Percentiles rank a stretch among this genome's conserved stretches.
Evolutionary conservation across 2,888 invertebrate genomes (phyloP).

Genomic region (Drosophila yooni): DNA sequence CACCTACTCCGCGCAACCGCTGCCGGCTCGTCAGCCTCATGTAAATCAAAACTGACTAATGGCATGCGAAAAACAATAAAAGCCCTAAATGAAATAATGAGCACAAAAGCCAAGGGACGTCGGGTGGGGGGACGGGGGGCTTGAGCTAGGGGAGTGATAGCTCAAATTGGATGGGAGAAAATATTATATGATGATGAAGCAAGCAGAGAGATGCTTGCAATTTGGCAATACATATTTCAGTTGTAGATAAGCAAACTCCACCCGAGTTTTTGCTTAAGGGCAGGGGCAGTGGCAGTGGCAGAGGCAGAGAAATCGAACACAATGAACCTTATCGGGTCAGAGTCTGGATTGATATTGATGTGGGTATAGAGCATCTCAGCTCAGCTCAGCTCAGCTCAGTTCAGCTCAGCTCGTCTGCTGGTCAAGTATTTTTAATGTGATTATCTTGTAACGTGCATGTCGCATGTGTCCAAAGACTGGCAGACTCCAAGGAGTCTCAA

Average conservation of each 20-base stretch:
- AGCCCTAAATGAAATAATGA: slow-evolving; percentile 79
- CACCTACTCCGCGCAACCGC: slow-evolving; percentile 4
- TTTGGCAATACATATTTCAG: slow-evolving; percentile 44
- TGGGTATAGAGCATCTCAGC: slow-evolving; percentile 49
- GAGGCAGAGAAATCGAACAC: neutral
- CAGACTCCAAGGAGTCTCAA: slow-evolving; percentile 25
- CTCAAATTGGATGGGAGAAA: slow-evolving; percentile 1
- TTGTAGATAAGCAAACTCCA: slow-evolving; percentile 28
- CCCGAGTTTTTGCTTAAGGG: neutral
- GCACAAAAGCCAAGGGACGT: slow-evolving; percentile 38
- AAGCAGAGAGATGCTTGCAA: slow-evolving; percentile 39
- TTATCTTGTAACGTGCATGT: slow-evolving; percentile 84
- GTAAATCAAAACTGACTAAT: slow-evolving; percentile 82
- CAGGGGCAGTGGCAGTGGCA: neutral
- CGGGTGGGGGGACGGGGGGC: neutral
- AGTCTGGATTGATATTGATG: slow-evolving; percentile 58
- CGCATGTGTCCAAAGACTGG: slow-evolving; percentile 74
- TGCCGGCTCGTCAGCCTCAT: slow-evolving; percentile 38
- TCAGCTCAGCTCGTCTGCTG: slow-evolving; percentile 18
- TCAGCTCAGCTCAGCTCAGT: slow-evolving; percentile 1
- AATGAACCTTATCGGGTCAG: slow-evolving; percentile 46
- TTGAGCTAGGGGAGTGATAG: slow-evolving; percentile 29
- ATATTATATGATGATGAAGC: slow-evolving; percentile 40
- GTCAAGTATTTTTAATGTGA: slow-evolving; percentile 82
- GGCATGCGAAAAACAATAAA: slow-evolving; percentile 83